These are phyloP conservation scores for Phodopus roborovskii DNA, from an alignment of 2,113 vertebrate genomes.

Conservation along the genomic window DNA sequence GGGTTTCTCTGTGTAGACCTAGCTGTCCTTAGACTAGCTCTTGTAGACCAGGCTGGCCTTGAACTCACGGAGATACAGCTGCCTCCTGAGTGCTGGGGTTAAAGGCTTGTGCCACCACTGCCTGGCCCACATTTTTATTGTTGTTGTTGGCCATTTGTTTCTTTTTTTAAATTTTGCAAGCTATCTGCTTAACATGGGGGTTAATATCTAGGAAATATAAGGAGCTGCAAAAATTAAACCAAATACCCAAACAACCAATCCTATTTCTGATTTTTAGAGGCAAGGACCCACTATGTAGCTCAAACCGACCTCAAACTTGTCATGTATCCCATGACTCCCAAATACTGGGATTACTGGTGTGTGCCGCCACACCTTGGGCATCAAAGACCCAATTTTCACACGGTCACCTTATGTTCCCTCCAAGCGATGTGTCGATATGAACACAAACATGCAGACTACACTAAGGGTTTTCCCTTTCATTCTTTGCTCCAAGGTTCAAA, in stretches of 20 bases:
- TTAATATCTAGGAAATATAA: not conserved
- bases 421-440: not conserved
- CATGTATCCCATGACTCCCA: not conserved
- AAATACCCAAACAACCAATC: not conserved
- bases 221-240: not conserved
- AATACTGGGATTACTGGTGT: not conserved
- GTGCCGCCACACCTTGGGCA: not conserved
- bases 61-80: too few species aligned
- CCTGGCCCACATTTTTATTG: not conserved
- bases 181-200: not conserved
- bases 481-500: not conserved
- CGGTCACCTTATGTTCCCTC: not conserved
- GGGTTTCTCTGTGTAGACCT: too few species aligned
- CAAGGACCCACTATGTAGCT: not conserved
- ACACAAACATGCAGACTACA: not conserved
- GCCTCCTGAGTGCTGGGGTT: too few species aligned
- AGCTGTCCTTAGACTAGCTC: too few species aligned
- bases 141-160: not conserved
- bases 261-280: not conserved
- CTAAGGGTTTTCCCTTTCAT: not conserved
- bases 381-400: not conserved
- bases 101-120: too few species aligned
- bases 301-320: not conserved
- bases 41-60: too few species aligned
- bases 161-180: not conserved